Conservation (phyloP, 92 coral and sea anemone species). For the Porites rus region DNA sequence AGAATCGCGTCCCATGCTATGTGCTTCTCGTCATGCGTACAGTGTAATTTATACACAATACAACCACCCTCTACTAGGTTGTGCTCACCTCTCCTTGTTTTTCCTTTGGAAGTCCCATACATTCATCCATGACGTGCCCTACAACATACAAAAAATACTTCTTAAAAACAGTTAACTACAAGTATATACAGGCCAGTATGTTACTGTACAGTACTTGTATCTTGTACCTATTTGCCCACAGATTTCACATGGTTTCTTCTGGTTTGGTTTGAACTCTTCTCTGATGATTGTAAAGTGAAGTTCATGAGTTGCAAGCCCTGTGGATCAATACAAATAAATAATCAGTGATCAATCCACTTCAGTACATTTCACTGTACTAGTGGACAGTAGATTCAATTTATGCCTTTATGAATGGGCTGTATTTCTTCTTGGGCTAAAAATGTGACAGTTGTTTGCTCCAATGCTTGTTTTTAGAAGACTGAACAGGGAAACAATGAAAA, state of each 20-base stretch:
- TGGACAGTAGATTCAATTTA: too few species aligned
- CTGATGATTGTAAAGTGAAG: conserved; percentile 96
- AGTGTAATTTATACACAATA: too few species aligned
- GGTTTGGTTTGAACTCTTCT: conserved; percentile 96
- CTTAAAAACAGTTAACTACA: not conserved
- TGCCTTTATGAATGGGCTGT: too few species aligned
- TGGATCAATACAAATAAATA: not conserved
- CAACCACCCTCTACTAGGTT: too few species aligned
- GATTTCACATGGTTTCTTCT: conserved; percentile 93
- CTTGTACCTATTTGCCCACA: conserved; percentile 95
- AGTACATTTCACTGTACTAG: too few species aligned
- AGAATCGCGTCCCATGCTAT: too few species aligned
- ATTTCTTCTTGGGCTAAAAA: too few species aligned
- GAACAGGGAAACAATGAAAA: too few species aligned
- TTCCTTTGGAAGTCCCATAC: conserved; percentile 95
- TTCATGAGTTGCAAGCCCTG: conserved; percentile 97
- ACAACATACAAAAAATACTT: not conserved
- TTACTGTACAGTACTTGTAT: conserved; percentile 34
- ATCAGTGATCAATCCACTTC: not conserved
- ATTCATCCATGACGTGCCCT: conserved; percentile 97
- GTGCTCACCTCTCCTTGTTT: conserved; percentile 92
- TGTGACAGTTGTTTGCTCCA: too few species aligned
- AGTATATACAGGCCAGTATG: not conserved
- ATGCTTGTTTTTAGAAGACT: too few species aligned
- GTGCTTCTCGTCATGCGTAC: too few species aligned